Percentiles rank a stretch among this genome's conserved stretches.
These are phyloP conservation scores for Temnothorax longispinosus DNA, from an alignment of 1,140 invertebrate species.

Conservation along the genomic window DNA sequence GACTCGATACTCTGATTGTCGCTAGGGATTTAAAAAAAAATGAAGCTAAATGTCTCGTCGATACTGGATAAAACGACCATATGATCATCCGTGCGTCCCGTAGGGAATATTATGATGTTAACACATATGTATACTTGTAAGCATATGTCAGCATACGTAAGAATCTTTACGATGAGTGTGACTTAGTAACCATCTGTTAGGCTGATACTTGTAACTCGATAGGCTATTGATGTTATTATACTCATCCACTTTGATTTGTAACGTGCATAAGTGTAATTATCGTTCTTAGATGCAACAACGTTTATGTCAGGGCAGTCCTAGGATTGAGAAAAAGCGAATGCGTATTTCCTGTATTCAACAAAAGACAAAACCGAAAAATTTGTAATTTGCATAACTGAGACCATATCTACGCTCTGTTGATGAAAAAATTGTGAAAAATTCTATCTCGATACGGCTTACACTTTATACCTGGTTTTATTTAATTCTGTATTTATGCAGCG, in stretches of 20 bases:
- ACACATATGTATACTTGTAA: slow-evolving; percentile 18
- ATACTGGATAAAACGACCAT: slow-evolving; percentile 80
- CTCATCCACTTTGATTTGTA: slow-evolving; percentile 12
- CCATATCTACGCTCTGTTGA: slow-evolving; percentile 24
- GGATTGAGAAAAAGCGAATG: slow-evolving; percentile 25
- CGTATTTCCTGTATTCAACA: slow-evolving; percentile 26
- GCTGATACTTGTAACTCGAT: slow-evolving; percentile 58
- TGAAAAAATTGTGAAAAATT: slow-evolving; percentile 63
- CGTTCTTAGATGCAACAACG: slow-evolving; percentile 6
- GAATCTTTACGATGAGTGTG: slow-evolving; percentile 60
- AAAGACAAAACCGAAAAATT: background rate
- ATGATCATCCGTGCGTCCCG: slow-evolving; percentile 40
- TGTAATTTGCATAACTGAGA: slow-evolving; percentile 38
- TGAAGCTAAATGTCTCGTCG: slow-evolving; percentile 62
- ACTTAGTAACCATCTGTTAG: slow-evolving; percentile 74
- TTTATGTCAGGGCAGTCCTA: slow-evolving; percentile 22
- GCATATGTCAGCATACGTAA: slow-evolving; percentile 48
- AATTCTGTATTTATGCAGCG: slow-evolving; percentile 73
- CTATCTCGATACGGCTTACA: slow-evolving; percentile 51
- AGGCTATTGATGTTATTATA: slow-evolving; percentile 57
- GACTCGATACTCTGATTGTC: slow-evolving; percentile 33
- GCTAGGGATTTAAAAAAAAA: slow-evolving; percentile 16
- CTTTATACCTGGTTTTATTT: slow-evolving; percentile 49
- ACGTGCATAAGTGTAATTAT: slow-evolving; percentile 11
- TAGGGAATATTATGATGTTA: slow-evolving; percentile 16